Percentiles rank a stretch among this genome's conserved stretches.
Conservation (phyloP, 2,113 vertebrate genomes). For the Gopherus evgoodei region DNA sequence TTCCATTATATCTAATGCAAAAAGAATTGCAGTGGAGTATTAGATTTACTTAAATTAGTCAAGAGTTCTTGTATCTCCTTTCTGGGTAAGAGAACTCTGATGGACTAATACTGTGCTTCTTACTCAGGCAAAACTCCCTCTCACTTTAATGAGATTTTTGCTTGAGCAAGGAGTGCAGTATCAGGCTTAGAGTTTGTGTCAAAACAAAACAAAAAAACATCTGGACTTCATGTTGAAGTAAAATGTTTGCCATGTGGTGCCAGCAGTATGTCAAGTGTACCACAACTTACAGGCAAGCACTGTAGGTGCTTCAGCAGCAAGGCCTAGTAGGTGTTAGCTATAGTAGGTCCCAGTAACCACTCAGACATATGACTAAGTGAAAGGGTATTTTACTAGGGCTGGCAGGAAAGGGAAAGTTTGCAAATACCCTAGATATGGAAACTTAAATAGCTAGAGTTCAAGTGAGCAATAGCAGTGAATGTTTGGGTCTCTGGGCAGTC, state of each 20-base stretch:
- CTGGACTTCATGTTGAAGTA: background rate
- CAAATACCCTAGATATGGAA: background rate
- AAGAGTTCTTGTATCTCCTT: background rate
- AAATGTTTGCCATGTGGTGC: background rate
- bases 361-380: background rate
- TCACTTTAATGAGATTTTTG: background rate
- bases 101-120: background rate
- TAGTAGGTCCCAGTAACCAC: background rate
- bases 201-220: background rate
- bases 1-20: background rate
- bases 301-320: background rate
- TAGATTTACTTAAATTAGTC: conserved; percentile 33
- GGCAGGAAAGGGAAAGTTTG: background rate
- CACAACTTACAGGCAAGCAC: background rate
- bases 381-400: background rate
- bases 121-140: background rate
- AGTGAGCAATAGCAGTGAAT: background rate
- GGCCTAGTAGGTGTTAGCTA: background rate
- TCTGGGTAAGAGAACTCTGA: background rate
- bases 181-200: background rate
- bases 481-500: background rate
- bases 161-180: background rate
- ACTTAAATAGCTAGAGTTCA: background rate
- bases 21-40: background rate
- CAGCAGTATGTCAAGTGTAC: too few species aligned